These are phyloP conservation scores for Neotoxoptera formosana DNA, from an alignment of 1,140 invertebrate species.

Conservation along the genomic window DNA sequence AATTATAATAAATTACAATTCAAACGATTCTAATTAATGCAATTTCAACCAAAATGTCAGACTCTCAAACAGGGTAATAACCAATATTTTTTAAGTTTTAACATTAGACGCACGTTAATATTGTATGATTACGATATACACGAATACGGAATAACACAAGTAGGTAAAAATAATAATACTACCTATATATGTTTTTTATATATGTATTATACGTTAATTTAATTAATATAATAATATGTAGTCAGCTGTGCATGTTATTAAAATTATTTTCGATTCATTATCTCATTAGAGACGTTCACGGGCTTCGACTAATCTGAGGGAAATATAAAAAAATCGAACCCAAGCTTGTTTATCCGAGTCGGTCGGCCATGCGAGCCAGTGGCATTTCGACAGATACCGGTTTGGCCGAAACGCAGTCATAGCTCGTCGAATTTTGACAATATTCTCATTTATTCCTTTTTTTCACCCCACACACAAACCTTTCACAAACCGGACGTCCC, in stretches of 20 bases:
- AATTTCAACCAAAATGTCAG: background rate
- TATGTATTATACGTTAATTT: background rate
- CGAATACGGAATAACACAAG: background rate
- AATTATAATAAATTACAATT: background rate
- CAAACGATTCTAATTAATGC: background rate
- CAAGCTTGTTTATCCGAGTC: background rate
- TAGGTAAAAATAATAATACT: background rate
- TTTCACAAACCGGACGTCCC: background rate
- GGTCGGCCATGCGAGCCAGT: background rate
- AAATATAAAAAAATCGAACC: background rate
- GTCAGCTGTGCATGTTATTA: background rate
- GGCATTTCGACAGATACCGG: background rate
- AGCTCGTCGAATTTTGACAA: background rate
- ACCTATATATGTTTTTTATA: background rate
- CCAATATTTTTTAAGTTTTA: background rate
- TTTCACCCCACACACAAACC: background rate
- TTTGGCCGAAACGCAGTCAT: background rate
- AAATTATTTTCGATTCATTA: background rate
- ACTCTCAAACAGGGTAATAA: background rate
- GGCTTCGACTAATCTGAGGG: background rate
- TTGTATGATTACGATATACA: background rate
- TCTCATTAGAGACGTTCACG: background rate
- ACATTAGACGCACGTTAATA: background rate
- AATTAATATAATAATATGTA: background rate
- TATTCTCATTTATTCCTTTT: background rate